Conservation (phyloP, 2,888 invertebrate species). For the Polylopha cassiicola region DNA sequence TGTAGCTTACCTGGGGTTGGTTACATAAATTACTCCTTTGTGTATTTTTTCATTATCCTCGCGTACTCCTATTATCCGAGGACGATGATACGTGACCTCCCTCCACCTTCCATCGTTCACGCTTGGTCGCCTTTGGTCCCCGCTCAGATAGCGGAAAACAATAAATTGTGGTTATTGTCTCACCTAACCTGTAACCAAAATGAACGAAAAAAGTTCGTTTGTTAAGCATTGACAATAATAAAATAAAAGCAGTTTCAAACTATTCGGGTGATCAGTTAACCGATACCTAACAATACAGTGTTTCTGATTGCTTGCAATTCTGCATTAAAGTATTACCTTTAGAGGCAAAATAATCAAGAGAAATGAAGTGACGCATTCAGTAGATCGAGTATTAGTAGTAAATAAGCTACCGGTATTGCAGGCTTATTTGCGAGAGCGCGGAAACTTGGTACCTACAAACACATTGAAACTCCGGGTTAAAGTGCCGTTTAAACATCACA, state of each 20-base stretch:
- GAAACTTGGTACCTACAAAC: slow-evolving; percentile 17
- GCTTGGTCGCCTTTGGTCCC: slow-evolving; percentile 5
- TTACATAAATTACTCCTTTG: slow-evolving; percentile 16
- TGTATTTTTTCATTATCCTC: slow-evolving; percentile 17
- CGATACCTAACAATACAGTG: no score
- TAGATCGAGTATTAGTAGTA: slow-evolving; percentile 23
- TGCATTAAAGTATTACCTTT: no score
- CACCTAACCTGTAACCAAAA: no score
- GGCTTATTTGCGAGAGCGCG: slow-evolving; percentile 34
- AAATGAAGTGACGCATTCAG: slow-evolving; percentile 8
- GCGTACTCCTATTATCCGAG: slow-evolving; percentile 10
- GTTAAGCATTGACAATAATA: slow-evolving; percentile 8
- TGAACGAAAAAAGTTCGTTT: no score
- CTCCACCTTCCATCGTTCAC: slow-evolving; percentile 4
- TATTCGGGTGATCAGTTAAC: no score
- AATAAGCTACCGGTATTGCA: slow-evolving; percentile 26
- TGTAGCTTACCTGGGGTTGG: slow-evolving; percentile 7
- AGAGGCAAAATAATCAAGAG: slow-evolving; percentile 9
- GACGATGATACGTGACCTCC: slow-evolving; percentile 17
- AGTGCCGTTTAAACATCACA: slow-evolving; percentile 22
- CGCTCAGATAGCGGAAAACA: slow-evolving; percentile 2
- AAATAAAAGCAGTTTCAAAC: no score
- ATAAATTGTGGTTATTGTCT: slow-evolving; percentile 12
- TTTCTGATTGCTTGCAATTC: no score
- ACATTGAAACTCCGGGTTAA: slow-evolving; percentile 21